These are phyloP conservation scores for Bombus confusus DNA, from an alignment of 1,140 invertebrate genomes.

Conservation along the genomic window DNA sequence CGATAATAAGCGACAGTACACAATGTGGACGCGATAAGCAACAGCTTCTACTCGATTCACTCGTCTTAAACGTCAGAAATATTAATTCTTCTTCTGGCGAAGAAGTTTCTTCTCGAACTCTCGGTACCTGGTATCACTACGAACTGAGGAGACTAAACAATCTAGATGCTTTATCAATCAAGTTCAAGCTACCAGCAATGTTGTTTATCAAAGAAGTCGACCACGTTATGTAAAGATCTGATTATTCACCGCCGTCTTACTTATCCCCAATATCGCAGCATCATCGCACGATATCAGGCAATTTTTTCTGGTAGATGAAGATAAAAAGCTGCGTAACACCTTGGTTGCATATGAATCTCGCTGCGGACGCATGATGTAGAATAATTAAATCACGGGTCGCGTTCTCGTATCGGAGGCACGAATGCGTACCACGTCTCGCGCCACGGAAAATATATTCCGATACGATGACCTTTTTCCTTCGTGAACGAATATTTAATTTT, in stretches of 20 bases:
- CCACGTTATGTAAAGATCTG: background rate
- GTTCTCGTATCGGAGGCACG: background rate
- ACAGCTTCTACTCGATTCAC: background rate
- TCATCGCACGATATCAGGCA: background rate
- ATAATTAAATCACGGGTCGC: conserved; percentile 33
- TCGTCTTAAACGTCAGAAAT: background rate
- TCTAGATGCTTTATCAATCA: background rate
- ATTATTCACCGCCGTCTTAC: background rate
- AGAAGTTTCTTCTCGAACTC: background rate
- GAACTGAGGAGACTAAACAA: background rate
- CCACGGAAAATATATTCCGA: conserved; percentile 44
- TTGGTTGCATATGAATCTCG: background rate
- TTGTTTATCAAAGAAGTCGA: background rate
- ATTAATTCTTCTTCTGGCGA: too few relatives aligned
- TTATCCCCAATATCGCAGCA: background rate
- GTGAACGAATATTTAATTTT: conserved; percentile 50
- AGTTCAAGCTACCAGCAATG: background rate
- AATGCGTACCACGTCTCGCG: conserved; percentile 31
- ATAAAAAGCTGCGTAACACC: background rate
- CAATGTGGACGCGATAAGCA: background rate
- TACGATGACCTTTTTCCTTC: conserved; percentile 38
- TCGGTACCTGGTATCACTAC: background rate
- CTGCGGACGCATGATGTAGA: background rate
- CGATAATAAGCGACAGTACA: background rate
- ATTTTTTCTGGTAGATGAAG: background rate